phyloP scores from a whole-genome alignment of 2,888 invertebrate genomes.

The Conchocele bisecta region DNA sequence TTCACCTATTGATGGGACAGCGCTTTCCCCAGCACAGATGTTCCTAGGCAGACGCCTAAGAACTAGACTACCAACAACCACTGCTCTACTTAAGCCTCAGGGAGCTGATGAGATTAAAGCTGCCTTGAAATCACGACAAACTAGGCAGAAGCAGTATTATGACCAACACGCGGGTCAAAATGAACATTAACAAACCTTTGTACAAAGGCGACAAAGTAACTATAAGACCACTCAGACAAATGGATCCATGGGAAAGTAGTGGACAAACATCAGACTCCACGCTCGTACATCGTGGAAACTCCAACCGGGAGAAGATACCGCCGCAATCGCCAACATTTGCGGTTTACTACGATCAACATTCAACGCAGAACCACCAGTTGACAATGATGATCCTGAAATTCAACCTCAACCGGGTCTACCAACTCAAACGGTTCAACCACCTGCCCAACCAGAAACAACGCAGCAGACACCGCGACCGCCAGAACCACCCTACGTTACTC shows the following conservation, averaged over 20 bases:
- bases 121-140: constrained; percentile 2
- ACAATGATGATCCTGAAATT: too few species aligned
- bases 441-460: too few species aligned
- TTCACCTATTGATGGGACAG: constrained; percentile 20
- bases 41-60: constrained; percentile 28
- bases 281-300: constrained; percentile 33
- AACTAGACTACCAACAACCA: constrained; percentile 30
- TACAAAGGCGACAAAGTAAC: constrained; percentile 4
- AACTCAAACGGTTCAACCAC: too few species aligned
- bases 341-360: too few species aligned
- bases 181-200: constrained; percentile 2
- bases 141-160: constrained; percentile 8
- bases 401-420: too few species aligned
- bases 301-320: constrained; percentile 10
- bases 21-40: constrained; percentile 38
- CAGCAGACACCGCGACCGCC: too few species aligned
- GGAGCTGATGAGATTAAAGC: not conserved
- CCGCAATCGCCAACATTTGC: constrained; percentile 24
- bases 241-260: constrained; percentile 13
- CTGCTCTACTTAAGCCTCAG: constrained; percentile 18
- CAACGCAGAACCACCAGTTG: too few species aligned
- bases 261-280: constrained; percentile 6
- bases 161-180: constrained; percentile 15
- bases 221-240: constrained; percentile 11
- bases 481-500: too few species aligned